phyloP scores from a whole-genome alignment of 2,113 vertebrate species.

The Anas platyrhynchos region DNA sequence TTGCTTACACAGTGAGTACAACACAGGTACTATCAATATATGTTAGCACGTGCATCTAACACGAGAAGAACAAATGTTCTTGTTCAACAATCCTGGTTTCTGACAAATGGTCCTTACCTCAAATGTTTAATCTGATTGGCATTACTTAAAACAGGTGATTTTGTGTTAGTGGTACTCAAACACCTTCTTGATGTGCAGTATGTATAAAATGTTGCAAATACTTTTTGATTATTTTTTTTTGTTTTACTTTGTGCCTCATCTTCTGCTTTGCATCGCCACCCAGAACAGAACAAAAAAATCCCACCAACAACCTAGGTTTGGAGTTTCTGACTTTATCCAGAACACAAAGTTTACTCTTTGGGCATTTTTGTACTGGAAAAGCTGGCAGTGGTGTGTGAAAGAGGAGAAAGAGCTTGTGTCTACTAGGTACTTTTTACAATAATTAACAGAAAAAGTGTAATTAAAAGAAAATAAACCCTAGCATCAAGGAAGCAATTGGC shows the following conservation, averaged over 20 bases:
- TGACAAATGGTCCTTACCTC: constrained; percentile 11
- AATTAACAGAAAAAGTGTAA: not conserved
- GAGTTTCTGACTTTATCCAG: not conserved
- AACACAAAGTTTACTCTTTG: not conserved
- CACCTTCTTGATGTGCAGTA: not conserved
- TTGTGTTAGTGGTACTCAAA: not conserved
- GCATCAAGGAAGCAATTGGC: not conserved
- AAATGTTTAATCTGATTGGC: not conserved
- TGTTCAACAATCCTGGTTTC: not conserved
- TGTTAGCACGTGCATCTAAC: not conserved
- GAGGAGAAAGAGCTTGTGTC: not conserved
- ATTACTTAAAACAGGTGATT: not conserved
- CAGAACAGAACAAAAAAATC: too few species aligned
- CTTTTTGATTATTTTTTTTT: not conserved
- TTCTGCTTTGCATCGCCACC: not conserved
- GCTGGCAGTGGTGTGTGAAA: not conserved
- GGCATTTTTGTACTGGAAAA: not conserved
- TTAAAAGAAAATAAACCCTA: not conserved
- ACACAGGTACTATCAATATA: not conserved
- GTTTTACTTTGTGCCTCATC: not conserved
- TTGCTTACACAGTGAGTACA: not conserved
- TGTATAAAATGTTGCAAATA: not conserved
- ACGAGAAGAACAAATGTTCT: accelerated
- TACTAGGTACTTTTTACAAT: not conserved
- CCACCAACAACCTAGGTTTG: not conserved